phyloP scores from a whole-genome alignment of 2,888 invertebrate genomes.

The Exephanes ischioxanthus region DNA sequence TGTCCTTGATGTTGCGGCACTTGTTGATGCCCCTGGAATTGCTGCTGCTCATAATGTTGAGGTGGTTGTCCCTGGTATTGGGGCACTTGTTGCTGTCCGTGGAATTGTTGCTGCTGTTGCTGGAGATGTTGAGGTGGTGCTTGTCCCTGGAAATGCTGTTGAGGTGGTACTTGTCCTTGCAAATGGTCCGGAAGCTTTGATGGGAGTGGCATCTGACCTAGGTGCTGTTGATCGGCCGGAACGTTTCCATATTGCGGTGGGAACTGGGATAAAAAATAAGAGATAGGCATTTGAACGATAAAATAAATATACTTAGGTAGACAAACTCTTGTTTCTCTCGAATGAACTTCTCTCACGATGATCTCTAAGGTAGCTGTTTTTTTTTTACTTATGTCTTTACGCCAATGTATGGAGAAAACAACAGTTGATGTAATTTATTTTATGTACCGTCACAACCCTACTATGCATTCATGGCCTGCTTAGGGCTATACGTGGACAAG shows the following conservation, averaged over 20 bases:
- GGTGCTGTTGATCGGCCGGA: conserved; percentile 67
- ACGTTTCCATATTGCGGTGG: conserved; percentile 72
- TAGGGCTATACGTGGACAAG: no score
- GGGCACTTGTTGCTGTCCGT: conserved; percentile 71
- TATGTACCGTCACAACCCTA: neutral
- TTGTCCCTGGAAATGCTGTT: conserved; percentile 52
- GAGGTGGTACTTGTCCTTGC: conserved; percentile 73
- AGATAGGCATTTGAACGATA: conserved; percentile 8
- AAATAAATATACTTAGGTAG: neutral
- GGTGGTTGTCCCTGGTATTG: conserved; percentile 64
- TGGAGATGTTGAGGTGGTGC: conserved; percentile 62
- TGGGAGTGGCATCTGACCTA: conserved; percentile 66
- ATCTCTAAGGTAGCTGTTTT: neutral
- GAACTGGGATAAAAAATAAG: conserved; percentile 70
- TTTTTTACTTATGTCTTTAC: neutral
- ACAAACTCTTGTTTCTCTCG: neutral
- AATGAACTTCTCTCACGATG: neutral
- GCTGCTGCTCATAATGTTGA: conserved; percentile 50
- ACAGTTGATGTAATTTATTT: neutral
- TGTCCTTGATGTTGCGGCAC: conserved; percentile 66
- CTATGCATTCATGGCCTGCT: neutral
- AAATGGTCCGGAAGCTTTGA: conserved; percentile 70
- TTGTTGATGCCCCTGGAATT: conserved; percentile 71
- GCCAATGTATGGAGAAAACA: neutral
- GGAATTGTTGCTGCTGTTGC: conserved; percentile 70